phyloP scores from a whole-genome alignment of 2,113 vertebrate species.

The Eptatretus burgeri region DNA sequence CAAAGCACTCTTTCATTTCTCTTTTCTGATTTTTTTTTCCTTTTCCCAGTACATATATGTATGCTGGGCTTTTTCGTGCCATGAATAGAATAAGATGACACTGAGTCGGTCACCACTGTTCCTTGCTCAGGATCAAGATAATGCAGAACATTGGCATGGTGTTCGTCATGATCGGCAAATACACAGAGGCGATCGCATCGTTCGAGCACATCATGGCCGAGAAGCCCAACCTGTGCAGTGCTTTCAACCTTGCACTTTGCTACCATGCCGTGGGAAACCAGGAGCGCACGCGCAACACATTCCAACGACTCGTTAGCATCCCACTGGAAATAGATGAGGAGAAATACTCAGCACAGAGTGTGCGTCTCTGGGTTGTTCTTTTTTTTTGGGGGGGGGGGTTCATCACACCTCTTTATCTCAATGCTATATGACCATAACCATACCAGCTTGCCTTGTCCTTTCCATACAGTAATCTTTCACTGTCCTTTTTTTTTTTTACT shows the following conservation, averaged over 20 bases:
- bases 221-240: conserved; percentile 52
- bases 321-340: conserved; percentile 54
- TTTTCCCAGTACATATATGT: not conserved
- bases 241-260: conserved; percentile 62
- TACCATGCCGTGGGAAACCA: conserved; percentile 53
- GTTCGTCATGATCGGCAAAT: conserved; percentile 60
- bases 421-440: too few relatives aligned
- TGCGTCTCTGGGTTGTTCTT: conserved; percentile 13
- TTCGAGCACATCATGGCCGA: conserved; percentile 70
- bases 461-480: too few relatives aligned
- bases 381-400: too few relatives aligned
- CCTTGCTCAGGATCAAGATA: conserved; percentile 49
- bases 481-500: too few relatives aligned
- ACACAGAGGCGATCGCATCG: conserved; percentile 50
- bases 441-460: too few relatives aligned
- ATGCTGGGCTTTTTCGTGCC: not conserved
- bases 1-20: not conserved
- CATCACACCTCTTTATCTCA: too few relatives aligned
- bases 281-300: conserved; percentile 80
- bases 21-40: not conserved
- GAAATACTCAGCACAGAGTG: conserved; percentile 46
- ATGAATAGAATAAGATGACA: not conserved
- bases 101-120: not conserved
- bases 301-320: conserved; percentile 60
- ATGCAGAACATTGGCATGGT: conserved; percentile 88